Evolutionary conservation across 2,797 vertebrate genomes (phyloP), one percentile per base, ranked within the genome.

Genomic region (Alauda arvensis): DNA sequence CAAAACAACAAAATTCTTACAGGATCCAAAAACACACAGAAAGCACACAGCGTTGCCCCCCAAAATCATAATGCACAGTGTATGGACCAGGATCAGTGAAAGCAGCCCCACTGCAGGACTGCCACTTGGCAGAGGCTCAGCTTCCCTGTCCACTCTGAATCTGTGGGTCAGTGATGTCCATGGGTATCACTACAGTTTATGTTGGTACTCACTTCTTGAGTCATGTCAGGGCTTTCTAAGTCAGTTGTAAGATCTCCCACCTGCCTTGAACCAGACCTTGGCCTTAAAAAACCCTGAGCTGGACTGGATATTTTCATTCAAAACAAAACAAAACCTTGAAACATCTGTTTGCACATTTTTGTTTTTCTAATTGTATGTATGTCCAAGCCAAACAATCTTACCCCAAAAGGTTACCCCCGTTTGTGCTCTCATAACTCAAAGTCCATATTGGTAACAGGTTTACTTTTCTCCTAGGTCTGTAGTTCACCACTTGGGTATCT

Each of bases 321-420:
- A 90, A 94, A 87, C 81, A 83, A 91, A 92, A 85, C 77, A 46
- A 77, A 92, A 83, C 29, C 69, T 76, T 77, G 61, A 93, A 89
- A 86, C 65, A 81, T 86, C 90, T 91, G 85, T 77, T 87, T 85
- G 76, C 66, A 51, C 55, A 82, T 91, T 90, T 87, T 75, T 40
- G 24, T 26, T 18, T 59, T 34, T 8, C 39, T 52, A 77, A 46
- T 40, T 91, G 74, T 83, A 82, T 23, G 68, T 88, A 83, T 43
- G 34, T 89, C 87, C 91, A 83, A 95, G 80, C 34, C 61, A 92
- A 95, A 90, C 59, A 94, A 81, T 55, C 82, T 77, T 67, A 61
- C 61, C 77, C 74, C 57, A 65, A 65, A 91, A 83, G 53, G 46
- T 61, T 89, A 85, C 67, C n/a, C 33, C 49, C 70, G 29, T 53